Evolutionary conservation across 2,113 vertebrate genomes (phyloP).

Genomic region (Rutilus rutilus): DNA sequence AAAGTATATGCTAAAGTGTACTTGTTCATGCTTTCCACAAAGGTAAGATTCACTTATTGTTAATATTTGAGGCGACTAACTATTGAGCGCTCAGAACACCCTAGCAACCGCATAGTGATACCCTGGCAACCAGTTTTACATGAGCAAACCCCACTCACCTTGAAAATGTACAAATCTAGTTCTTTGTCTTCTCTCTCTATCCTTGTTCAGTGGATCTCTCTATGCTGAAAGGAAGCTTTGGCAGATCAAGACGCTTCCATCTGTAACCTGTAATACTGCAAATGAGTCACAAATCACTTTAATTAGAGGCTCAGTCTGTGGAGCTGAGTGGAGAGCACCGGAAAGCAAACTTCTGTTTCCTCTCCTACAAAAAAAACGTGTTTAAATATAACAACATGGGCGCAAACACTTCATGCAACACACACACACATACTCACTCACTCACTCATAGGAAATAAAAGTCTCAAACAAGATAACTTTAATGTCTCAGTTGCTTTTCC

Average conservation of each 20-base stretch:
- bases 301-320: slow-evolving; percentile 62
- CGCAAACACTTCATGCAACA: not conserved
- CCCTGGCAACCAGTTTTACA: not conserved
- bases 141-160: not conserved
- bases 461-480: not conserved
- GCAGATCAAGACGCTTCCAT: slow-evolving; percentile 45
- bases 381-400: slow-evolving; percentile 29
- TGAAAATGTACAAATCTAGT: not conserved
- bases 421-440: not conserved
- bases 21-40: not conserved
- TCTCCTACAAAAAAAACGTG: not conserved
- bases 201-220: not conserved
- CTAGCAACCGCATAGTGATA: not conserved
- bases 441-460: slow-evolving; percentile 20
- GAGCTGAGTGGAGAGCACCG: slow-evolving; percentile 20
- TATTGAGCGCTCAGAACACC: no score
- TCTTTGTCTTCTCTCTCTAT: not conserved
- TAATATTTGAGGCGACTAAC: not conserved
- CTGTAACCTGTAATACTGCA: slow-evolving; percentile 69
- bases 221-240: slow-evolving; percentile 27
- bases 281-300: slow-evolving; percentile 72
- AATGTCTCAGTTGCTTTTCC: not conserved
- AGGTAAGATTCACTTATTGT: not conserved
- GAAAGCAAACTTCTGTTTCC: slow-evolving; percentile 36
- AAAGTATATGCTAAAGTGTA: not conserved